Conservation (phyloP, 2,888 invertebrate genomes). For the Schizotus pectinicornis region DNA sequence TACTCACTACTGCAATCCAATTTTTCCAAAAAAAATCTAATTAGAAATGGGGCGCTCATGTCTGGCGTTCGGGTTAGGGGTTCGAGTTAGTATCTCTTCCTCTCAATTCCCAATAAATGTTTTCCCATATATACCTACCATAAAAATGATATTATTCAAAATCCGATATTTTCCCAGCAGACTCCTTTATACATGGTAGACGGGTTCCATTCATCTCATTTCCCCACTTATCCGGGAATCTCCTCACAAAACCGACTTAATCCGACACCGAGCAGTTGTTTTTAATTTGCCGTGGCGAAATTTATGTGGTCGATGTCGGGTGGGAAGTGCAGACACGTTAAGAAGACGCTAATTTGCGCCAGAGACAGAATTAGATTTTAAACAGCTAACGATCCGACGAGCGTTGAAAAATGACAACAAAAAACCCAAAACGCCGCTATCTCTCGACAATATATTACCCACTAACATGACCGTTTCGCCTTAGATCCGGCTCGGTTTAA, state of each 20-base stretch:
- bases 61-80: too few relatives aligned
- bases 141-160: too few relatives aligned
- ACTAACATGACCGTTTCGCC: constrained; percentile 40
- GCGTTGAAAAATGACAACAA: constrained; percentile 57
- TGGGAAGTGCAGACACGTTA: constrained; percentile 56
- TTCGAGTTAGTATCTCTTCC: too few relatives aligned
- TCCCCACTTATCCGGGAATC: too few relatives aligned
- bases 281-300: constrained; percentile 59
- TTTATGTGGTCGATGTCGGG: constrained; percentile 53
- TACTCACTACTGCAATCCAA: too few relatives aligned
- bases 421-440: constrained; percentile 42
- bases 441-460: constrained; percentile 49
- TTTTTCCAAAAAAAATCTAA: too few relatives aligned
- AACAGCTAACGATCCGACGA: constrained; percentile 57
- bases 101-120: too few relatives aligned
- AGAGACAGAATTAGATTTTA: constrained; percentile 60
- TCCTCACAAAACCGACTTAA: constrained; percentile 32
- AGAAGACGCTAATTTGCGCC: constrained; percentile 59
- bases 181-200: too few relatives aligned
- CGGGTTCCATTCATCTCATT: too few relatives aligned
- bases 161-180: too few relatives aligned
- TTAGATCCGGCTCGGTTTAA: constrained; percentile 41
- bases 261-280: constrained; percentile 57
- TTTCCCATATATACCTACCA: too few relatives aligned
- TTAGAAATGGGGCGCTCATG: too few relatives aligned